Percentiles rank a stretch among this genome's conserved stretches.
phyloP scores from a whole-genome alignment of 2,888 invertebrate genomes.

The Stomorhina lunata region DNA sequence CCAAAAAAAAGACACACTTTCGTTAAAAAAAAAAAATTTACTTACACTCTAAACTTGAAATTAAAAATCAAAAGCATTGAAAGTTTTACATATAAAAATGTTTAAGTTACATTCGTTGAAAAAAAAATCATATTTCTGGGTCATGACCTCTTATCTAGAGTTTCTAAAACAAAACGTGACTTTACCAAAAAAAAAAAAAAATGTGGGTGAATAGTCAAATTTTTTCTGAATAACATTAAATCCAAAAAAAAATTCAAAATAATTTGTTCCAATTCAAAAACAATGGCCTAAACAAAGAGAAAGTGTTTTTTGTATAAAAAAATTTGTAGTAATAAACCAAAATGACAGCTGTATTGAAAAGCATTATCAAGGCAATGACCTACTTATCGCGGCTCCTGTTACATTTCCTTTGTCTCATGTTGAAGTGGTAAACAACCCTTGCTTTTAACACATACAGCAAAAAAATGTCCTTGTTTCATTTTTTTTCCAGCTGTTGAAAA shows the following conservation, averaged over 20 bases:
- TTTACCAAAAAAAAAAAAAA: slow-evolving; percentile 9
- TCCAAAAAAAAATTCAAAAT: not conserved
- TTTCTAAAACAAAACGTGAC: slow-evolving; percentile 58
- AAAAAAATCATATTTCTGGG: slow-evolving; percentile 49
- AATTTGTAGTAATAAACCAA: no score
- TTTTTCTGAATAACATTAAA: not conserved
- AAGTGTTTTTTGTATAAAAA: slow-evolving; percentile 61
- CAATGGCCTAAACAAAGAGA: slow-evolving; percentile 60
- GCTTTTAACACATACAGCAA: slow-evolving; percentile 9
- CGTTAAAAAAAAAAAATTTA: not conserved
- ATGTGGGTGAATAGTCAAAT: slow-evolving; percentile 43
- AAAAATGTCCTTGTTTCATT: no score
- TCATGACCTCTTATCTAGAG: slow-evolving; percentile 60
- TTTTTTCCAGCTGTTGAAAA: no score
- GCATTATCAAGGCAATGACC: slow-evolving; percentile 75
- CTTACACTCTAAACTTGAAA: not conserved
- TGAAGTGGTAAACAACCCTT: no score
- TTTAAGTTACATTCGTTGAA: not conserved
- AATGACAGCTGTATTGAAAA: slow-evolving; percentile 57
- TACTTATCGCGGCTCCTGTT: no score
- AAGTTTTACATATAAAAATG: slow-evolving; percentile 19
- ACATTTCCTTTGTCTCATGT: no score
- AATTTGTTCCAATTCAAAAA: not conserved
- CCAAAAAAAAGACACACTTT: not conserved
- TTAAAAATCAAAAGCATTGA: not conserved